Percentiles rank a stretch among this genome's conserved stretches.
phyloP scores from a whole-genome alignment of 1,140 invertebrate genomes.

The Camponotus pennsylvanicus region DNA sequence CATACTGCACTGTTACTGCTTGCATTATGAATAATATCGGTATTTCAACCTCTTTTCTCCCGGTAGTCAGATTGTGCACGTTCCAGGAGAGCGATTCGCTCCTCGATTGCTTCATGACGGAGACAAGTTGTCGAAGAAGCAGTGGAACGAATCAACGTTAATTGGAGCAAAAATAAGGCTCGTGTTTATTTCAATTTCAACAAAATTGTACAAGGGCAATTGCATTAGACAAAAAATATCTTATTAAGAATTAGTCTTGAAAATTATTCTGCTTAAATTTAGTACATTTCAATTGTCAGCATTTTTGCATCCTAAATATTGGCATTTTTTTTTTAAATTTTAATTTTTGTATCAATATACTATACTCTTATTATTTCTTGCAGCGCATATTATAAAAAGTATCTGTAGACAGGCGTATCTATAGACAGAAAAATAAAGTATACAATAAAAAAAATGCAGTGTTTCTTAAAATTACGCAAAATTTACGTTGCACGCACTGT shows the following conservation, averaged over 20 bases:
- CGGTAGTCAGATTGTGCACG: constrained; percentile 24
- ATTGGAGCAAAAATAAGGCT: constrained; percentile 49
- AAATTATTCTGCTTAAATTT: constrained; percentile 15
- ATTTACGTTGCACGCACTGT: constrained; percentile 17
- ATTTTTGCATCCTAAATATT: not conserved
- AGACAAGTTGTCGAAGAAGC: constrained; percentile 40
- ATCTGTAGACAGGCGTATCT: not conserved
- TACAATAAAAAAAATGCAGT: constrained; percentile 11
- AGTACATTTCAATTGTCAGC: not conserved
- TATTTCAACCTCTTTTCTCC: constrained; percentile 18
- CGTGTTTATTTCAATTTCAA: constrained; percentile 37
- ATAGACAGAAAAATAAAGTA: constrained; percentile 6
- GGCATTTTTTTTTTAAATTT: constrained; percentile 3
- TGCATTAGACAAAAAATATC: not conserved
- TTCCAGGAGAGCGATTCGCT: constrained; percentile 27
- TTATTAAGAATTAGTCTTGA: not conserved
- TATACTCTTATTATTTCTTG: not conserved
- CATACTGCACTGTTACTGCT: constrained; percentile 17
- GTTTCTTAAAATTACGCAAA: constrained; percentile 64
- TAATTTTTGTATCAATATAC: not conserved
- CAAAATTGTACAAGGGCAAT: not conserved
- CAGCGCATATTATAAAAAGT: not conserved
- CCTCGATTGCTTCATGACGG: constrained; percentile 29
- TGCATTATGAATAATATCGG: constrained; percentile 59
- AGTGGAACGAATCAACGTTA: constrained; percentile 45